These are phyloP conservation scores for Spodoptera picta DNA, from an alignment of 2,888 invertebrate genomes.

Conservation along the genomic window DNA sequence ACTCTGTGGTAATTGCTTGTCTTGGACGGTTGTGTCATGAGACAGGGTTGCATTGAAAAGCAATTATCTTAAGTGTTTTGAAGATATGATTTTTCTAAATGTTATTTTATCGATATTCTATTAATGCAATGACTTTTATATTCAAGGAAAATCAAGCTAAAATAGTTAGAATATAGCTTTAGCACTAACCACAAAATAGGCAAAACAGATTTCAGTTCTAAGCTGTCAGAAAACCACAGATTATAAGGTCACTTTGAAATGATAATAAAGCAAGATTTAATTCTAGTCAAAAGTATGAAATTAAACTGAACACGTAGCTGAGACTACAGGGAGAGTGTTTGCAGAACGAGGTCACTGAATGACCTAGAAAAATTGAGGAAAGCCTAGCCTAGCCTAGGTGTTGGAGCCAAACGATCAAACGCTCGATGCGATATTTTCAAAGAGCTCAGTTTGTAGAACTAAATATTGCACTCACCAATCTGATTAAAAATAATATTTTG, in stretches of 20 bases:
- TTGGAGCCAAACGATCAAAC: conserved; percentile 27
- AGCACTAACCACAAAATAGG: conserved; percentile 11
- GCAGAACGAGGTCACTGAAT: conserved; percentile 39
- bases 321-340: conserved; percentile 42
- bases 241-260: too few species aligned
- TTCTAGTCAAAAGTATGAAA: too few species aligned
- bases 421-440: conserved; percentile 1
- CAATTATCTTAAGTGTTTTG: not conserved
- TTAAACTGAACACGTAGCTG: conserved; percentile 14
- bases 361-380: conserved; percentile 38
- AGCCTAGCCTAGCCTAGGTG: conserved; percentile 27
- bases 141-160: too few species aligned
- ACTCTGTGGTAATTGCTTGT: conserved; percentile 49
- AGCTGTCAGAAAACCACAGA: too few species aligned
- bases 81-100: not conserved
- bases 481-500: too few species aligned
- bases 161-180: conserved; percentile 14
- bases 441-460: too few species aligned
- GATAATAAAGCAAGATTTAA: too few species aligned
- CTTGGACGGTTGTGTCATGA: conserved; percentile 25
- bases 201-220: too few species aligned
- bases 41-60: conserved; percentile 6
- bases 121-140: too few species aligned
- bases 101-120: conserved; percentile 7
- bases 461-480: too few species aligned